Conservation (phyloP, 1,140 invertebrate genomes). For the Bacillus rossius region DNA sequence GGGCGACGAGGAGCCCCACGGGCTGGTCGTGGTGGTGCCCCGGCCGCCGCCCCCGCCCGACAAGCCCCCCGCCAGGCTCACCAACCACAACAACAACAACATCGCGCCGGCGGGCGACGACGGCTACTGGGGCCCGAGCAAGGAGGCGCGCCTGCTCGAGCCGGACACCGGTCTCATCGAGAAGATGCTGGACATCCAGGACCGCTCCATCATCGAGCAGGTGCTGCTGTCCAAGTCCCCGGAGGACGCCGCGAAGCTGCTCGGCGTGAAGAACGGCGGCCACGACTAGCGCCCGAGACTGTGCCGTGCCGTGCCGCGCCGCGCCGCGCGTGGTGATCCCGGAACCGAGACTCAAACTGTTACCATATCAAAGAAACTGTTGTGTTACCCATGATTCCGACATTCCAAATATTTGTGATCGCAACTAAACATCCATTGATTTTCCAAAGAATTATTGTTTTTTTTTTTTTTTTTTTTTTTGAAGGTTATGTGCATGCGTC, state of each 20-base stretch:
- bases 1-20: slow-evolving; percentile 42
- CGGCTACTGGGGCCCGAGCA: no score
- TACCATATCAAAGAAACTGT: no score
- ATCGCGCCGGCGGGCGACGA: slow-evolving; percentile 3
- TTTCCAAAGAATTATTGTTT: no score
- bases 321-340: no score
- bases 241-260: slow-evolving; percentile 80
- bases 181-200: slow-evolving; percentile 80
- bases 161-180: slow-evolving; percentile 65
- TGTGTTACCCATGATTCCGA: no score
- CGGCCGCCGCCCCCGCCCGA: slow-evolving; percentile 23
- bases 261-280: slow-evolving; percentile 55
- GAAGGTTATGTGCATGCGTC: no score
- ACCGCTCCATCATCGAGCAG: slow-evolving; percentile 80
- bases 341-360: no score
- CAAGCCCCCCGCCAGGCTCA: neutral
- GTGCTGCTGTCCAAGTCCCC: slow-evolving; percentile 68
- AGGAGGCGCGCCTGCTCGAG: slow-evolving; percentile 11
- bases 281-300: no score
- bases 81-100: slow-evolving; percentile 24
- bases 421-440: no score
- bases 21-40: slow-evolving; percentile 19
- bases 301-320: no score
- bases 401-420: no score
- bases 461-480: no score